These are phyloP conservation scores for Zapornia atra DNA, from an alignment of 2,113 vertebrate species.

Conservation along the genomic window DNA sequence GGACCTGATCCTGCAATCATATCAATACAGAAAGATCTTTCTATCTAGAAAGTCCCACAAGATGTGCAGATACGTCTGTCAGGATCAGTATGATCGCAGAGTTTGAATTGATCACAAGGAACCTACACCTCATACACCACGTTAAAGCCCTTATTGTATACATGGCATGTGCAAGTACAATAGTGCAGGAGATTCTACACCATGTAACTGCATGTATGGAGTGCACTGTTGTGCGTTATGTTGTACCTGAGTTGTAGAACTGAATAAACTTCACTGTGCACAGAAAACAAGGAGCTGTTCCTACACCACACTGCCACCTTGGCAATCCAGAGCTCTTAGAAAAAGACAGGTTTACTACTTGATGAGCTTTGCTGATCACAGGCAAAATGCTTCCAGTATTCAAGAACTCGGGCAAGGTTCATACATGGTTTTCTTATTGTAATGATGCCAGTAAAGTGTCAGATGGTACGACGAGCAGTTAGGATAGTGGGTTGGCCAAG, in stretches of 20 bases:
- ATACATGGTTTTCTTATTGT: neutral
- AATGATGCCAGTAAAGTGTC: neutral
- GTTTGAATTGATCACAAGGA: neutral
- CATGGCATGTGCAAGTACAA: neutral
- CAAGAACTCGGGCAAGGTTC: neutral
- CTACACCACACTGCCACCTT: rapidly evolving
- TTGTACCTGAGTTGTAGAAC: neutral
- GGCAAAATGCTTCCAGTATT: neutral
- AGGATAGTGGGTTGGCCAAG: neutral
- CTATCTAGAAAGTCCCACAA: neutral
- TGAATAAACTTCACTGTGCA: neutral
- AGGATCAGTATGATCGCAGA: neutral
- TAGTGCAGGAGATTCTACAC: neutral
- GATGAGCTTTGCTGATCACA: neutral
- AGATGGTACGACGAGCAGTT: neutral
- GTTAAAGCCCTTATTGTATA: neutral
- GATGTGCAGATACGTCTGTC: neutral
- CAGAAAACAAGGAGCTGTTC: neutral
- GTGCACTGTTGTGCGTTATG: neutral
- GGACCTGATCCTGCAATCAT: neutral
- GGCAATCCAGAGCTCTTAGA: neutral
- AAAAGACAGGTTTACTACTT: neutral
- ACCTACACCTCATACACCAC: neutral
- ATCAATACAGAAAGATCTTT: neutral
- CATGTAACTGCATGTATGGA: neutral